phyloP scores from a whole-genome alignment of 2,888 invertebrate species.

The Diarsia rubi region DNA sequence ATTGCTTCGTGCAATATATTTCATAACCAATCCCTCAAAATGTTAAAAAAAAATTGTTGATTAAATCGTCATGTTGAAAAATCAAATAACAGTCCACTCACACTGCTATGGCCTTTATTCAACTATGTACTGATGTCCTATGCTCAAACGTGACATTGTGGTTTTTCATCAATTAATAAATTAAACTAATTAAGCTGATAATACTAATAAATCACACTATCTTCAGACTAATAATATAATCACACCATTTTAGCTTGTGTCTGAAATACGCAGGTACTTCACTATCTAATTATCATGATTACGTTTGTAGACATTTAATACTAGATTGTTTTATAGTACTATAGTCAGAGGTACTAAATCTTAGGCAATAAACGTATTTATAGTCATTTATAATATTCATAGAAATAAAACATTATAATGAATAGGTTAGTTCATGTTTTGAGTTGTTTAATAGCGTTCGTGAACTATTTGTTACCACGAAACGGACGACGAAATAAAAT shows the following conservation, averaged over 20 bases:
- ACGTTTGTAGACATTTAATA: constrained; percentile 1
- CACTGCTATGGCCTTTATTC: not conserved
- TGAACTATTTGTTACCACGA: constrained; percentile 41
- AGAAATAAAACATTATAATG: constrained; percentile 25
- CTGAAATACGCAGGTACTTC: not conserved
- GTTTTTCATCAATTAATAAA: not conserved
- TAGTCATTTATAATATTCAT: constrained; percentile 36
- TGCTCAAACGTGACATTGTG: not conserved
- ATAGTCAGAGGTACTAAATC: constrained; percentile 1
- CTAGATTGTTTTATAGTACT: constrained; percentile 15
- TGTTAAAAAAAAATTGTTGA: not conserved
- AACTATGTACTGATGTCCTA: not conserved
- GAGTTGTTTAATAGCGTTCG: constrained; percentile 54
- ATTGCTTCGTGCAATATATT: not conserved
- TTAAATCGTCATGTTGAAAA: too few species aligned
- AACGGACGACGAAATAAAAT: constrained; percentile 38
- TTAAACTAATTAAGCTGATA: constrained; percentile 13
- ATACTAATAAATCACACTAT: constrained; percentile 23
- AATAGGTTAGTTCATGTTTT: constrained; percentile 38
- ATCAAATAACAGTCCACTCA: not conserved
- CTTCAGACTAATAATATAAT: constrained; percentile 18
- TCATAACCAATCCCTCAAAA: not conserved
- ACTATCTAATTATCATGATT: not conserved
- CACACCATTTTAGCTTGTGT: not conserved
- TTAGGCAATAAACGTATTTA: constrained; percentile 39